phyloP scores from a whole-genome alignment of 2,888 invertebrate species.

The Agrotis exclamationis region DNA sequence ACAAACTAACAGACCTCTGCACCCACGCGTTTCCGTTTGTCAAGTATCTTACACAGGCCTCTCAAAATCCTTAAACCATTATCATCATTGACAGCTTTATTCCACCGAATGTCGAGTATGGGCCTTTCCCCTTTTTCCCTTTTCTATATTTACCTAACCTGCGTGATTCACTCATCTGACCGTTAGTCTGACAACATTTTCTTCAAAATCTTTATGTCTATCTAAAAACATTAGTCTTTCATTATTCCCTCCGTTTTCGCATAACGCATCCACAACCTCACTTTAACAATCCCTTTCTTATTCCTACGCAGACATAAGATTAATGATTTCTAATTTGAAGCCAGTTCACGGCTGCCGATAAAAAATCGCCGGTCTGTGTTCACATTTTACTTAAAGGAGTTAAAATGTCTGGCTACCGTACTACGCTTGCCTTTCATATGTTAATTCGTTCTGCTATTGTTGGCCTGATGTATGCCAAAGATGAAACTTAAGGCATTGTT shows the following conservation, averaged over 20 bases:
- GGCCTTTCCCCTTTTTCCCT: no score
- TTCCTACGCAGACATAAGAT: slow-evolving; percentile 54
- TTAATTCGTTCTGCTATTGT: slow-evolving; percentile 82
- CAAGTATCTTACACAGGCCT: slow-evolving; percentile 3
- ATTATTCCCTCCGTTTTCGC: slow-evolving; percentile 39
- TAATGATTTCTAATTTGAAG: slow-evolving; percentile 59
- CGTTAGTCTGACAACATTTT: no score
- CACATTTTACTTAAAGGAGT: slow-evolving; percentile 68
- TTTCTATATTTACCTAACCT: no score
- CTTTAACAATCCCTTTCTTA: slow-evolving; percentile 54
- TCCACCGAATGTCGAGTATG: no score
- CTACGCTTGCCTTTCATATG: slow-evolving; percentile 86
- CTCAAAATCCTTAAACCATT: neutral
- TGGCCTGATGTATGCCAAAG: slow-evolving; percentile 73
- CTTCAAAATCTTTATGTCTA: no score
- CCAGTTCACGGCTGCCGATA: slow-evolving; percentile 49
- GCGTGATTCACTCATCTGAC: no score
- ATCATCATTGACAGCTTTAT: neutral
- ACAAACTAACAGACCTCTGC: neutral
- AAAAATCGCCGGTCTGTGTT: slow-evolving; percentile 68
- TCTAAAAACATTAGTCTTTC: slow-evolving; percentile 23
- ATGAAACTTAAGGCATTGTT: slow-evolving; percentile 65
- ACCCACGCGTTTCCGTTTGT: slow-evolving; percentile 24
- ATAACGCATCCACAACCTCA: slow-evolving; percentile 40
- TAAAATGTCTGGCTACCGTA: slow-evolving; percentile 80